A percentile compares a stretch with the other conserved stretches of the same genome.
These are phyloP conservation scores for Drosophila prosaltans DNA, from an alignment of 1,140 invertebrate genomes.

Conservation along the genomic window DNA sequence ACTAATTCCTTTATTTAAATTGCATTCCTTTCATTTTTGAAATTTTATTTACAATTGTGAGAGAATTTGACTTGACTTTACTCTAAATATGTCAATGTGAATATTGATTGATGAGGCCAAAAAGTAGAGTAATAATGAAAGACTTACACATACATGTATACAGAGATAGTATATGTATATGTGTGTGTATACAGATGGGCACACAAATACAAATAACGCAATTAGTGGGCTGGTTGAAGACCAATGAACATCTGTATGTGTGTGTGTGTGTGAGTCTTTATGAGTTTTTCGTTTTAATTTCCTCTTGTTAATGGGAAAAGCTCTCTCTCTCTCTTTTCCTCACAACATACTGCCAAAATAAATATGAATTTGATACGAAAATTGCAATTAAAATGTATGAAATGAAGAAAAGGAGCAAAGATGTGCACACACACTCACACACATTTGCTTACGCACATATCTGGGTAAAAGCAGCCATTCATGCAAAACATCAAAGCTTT, in stretches of 20 bases:
- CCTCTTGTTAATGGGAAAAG: constrained; percentile 72
- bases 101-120: constrained; percentile 4
- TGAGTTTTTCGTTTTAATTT: constrained; percentile 77
- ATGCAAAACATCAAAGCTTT: constrained; percentile 75
- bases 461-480: constrained; percentile 58
- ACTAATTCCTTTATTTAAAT: too few species aligned
- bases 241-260: constrained; percentile 10
- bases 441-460: constrained; percentile 6
- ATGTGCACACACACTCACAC: constrained; percentile 23
- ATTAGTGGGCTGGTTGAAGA: constrained; percentile 68
- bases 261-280: constrained; percentile 44
- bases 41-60: not conserved
- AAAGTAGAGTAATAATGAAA: constrained; percentile 6
- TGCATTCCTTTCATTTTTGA: not conserved
- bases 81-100: constrained; percentile 4
- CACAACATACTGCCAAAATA: constrained; percentile 44
- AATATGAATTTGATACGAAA: constrained; percentile 78
- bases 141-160: constrained; percentile 8
- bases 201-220: constrained; percentile 70
- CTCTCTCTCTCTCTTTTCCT: constrained; percentile 23
- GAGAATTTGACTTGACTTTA: not conserved
- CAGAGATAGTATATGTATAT: not conserved
- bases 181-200: constrained; percentile 14
- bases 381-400: constrained; percentile 78
- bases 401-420: constrained; percentile 47